Evolutionary conservation across 2,113 vertebrate genomes (phyloP).

Genomic region (Oreotragus oreotragus): DNA sequence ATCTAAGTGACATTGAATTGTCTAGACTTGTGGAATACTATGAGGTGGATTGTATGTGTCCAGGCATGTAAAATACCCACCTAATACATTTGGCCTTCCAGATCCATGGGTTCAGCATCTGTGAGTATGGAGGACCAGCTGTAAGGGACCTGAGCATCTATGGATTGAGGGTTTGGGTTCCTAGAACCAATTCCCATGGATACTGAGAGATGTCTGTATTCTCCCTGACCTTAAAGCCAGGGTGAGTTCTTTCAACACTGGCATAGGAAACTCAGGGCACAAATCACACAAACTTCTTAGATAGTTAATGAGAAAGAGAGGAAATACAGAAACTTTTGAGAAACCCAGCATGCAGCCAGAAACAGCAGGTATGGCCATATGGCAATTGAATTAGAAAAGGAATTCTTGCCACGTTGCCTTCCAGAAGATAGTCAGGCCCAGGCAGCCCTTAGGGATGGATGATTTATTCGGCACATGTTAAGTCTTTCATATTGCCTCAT

Average conservation of each 20-base stretch:
- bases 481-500: not conserved
- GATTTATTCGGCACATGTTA: not conserved
- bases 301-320: not conserved
- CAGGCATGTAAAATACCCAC: not conserved
- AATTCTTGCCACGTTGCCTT: constrained; percentile 22
- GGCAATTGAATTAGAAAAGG: constrained; percentile 58
- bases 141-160: not conserved
- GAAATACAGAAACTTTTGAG: constrained; percentile 32
- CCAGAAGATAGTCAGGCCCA: not conserved
- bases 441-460: not conserved
- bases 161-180: not conserved
- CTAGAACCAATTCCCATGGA: not conserved
- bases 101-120: not conserved
- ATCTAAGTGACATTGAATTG: not conserved
- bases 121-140: not conserved
- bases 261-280: not conserved
- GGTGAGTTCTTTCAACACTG: not conserved
- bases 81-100: not conserved
- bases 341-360: constrained; percentile 46
- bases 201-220: not conserved
- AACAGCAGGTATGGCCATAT: constrained; percentile 68
- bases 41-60: not conserved
- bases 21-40: not conserved
- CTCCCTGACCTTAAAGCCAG: not conserved
- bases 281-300: constrained; percentile 2